Evolutionary conservation across 2,888 invertebrate species (phyloP), one percentile per base, ranked within the genome.

Genomic region (Thecocarcelia acutangulata): DNA sequence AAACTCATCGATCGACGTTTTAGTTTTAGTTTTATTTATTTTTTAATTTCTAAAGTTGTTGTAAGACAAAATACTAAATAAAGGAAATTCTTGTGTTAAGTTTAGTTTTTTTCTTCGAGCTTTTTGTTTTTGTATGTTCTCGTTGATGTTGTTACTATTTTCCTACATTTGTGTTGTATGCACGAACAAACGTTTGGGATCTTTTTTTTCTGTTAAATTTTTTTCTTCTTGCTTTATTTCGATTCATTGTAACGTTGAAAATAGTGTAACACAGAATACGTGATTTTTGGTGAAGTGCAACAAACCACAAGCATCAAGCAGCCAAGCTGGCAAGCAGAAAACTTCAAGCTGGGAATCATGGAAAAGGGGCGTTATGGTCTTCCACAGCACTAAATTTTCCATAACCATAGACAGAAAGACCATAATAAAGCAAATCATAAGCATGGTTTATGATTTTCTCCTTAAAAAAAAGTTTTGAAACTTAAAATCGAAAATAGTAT

Each of bases 241-340:
- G 24, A 40, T 76, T 69, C 46, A 69, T 76, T 76, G 76, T 63
- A 84, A 83, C 84, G 72, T 87, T 85, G 87, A 87, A 89, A 90
- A 89, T 88, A 88, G 89, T 90, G 90, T 90, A 90, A 90, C 90
- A 90, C 88, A 90, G 89, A 90, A 90, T 90, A 90, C 90, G 90
- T 90, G 90, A 90, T 85, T 84, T 81, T 77, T 66, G 64, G 84
- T 84, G 84, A 84, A 85, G 75, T 81, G 81, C 81, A 78, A 78
- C 78, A 78, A 78, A 78, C 72, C 66, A 59, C 70, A 70, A 76
- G 48, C 70, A 54, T 46, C 69, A 19, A 42, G 52, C 50, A 24
- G 50, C 24, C n/a, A 19, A 42, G 52, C 50, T 40, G 50, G 40
- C n/a, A 19, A 72, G 58, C 44, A 68, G 61, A 61, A 56, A 72